Evolutionary conservation across 2,888 invertebrate species (phyloP).

Genomic region (Meloe dianella): DNA sequence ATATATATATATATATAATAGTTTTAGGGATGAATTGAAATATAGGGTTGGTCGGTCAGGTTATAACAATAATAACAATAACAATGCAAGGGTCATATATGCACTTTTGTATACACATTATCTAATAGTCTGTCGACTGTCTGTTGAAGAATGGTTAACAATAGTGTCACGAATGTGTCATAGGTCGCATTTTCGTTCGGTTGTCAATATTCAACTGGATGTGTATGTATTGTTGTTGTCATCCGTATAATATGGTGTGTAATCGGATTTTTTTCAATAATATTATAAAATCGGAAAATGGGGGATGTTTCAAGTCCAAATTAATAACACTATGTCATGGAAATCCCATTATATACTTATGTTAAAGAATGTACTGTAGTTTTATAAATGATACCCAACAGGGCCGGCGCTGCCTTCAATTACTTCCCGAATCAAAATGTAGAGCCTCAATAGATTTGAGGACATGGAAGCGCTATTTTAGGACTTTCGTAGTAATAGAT

Average conservation of each 20-base stretch:
- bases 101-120: conserved; percentile 39
- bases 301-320: background rate
- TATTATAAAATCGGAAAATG: background rate
- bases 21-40: conserved; percentile 37
- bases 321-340: no score
- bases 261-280: conserved; percentile 38
- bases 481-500: no score
- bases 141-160: conserved; percentile 42
- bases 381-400: no score
- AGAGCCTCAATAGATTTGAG: no score
- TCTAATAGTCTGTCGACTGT: conserved; percentile 37
- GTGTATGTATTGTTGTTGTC: conserved; percentile 35
- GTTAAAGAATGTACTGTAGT: no score
- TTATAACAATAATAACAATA: background rate
- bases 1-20: no score
- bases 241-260: conserved; percentile 37
- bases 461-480: no score
- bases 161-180: conserved; percentile 38
- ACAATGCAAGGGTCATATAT: conserved; percentile 21
- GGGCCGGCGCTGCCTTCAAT: no score
- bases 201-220: conserved; percentile 19
- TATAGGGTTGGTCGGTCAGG: conserved; percentile 28
- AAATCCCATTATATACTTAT: no score
- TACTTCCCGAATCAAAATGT: no score
- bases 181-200: conserved; percentile 33